A percentile compares a stretch with the other conserved stretches of the same genome.
phyloP scores from a whole-genome alignment of 2,888 invertebrate species.

The Caenorhabditis sp. region DNA sequence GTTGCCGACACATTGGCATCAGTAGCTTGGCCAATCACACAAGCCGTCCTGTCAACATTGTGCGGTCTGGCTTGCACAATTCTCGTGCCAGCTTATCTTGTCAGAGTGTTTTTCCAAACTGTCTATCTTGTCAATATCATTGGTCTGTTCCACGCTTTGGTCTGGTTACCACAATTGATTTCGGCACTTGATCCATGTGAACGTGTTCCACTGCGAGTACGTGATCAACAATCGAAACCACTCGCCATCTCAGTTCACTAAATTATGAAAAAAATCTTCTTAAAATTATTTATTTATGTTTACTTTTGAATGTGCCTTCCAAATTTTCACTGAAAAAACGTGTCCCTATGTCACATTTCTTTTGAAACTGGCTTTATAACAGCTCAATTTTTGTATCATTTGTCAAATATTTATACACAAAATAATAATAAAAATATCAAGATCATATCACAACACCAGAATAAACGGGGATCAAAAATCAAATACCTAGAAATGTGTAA shows the following conservation, averaged over 20 bases:
- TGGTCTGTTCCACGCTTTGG: constrained; percentile 61
- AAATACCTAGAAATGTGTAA: background rate
- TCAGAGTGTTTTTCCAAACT: constrained; percentile 70
- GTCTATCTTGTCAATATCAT: constrained; percentile 69
- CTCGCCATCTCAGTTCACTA: constrained; percentile 1
- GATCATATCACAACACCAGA: too few species aligned
- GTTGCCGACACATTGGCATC: constrained; percentile 65
- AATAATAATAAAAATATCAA: background rate
- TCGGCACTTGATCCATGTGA: constrained; percentile 68
- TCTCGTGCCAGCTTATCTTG: constrained; percentile 68
- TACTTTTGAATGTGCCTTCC: background rate
- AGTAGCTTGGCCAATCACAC: constrained; percentile 69
- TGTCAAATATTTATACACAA: background rate
- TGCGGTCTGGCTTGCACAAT: constrained; percentile 58
- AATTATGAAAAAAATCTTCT: background rate
- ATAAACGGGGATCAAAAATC: too few species aligned
- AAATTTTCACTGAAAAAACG: background rate
- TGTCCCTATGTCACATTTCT: background rate
- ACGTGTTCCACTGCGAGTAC: constrained; percentile 59
- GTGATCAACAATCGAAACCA: constrained; percentile 10
- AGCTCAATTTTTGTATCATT: background rate
- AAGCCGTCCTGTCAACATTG: constrained; percentile 67
- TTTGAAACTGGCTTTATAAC: background rate
- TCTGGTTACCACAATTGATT: constrained; percentile 69
- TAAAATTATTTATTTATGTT: too few species aligned